These are phyloP conservation scores for Panopea generosa DNA, from an alignment of 2,888 invertebrate species.

Conservation along the genomic window DNA sequence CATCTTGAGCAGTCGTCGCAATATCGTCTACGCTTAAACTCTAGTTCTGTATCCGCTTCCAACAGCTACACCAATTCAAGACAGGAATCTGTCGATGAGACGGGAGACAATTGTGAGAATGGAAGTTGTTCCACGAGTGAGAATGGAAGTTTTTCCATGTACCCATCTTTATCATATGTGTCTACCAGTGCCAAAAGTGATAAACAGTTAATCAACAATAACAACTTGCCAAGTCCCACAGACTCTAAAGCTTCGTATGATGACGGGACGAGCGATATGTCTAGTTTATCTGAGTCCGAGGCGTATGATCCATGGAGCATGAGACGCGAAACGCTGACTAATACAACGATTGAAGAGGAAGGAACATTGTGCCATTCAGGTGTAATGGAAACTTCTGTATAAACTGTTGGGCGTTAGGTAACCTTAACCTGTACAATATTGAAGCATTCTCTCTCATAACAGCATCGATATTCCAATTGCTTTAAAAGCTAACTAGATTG, in stretches of 20 bases:
- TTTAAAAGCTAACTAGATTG: too few relatives aligned
- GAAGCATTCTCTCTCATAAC: too few relatives aligned
- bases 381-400: constrained; percentile 57
- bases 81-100: constrained; percentile 47
- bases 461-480: too few relatives aligned
- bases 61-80: constrained; percentile 38
- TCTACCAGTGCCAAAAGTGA: constrained; percentile 23
- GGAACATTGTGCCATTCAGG: constrained; percentile 17
- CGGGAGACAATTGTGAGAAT: constrained; percentile 39
- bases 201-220: constrained; percentile 27
- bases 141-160: constrained; percentile 37
- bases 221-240: constrained; percentile 24
- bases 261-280: constrained; percentile 29
- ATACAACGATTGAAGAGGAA: constrained; percentile 51
- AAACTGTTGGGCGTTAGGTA: too few relatives aligned
- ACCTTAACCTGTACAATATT: too few relatives aligned
- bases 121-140: too few relatives aligned
- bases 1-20: constrained; percentile 18
- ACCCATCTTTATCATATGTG: constrained; percentile 52
- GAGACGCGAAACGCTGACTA: constrained; percentile 41
- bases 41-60: constrained; percentile 23
- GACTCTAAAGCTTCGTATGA: constrained; percentile 33
- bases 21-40: constrained; percentile 4
- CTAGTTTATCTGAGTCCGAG: constrained; percentile 31
- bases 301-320: constrained; percentile 54